These are phyloP conservation scores for Platycheirus albimanus DNA, from an alignment of 2,888 invertebrate genomes.

Conservation along the genomic window DNA sequence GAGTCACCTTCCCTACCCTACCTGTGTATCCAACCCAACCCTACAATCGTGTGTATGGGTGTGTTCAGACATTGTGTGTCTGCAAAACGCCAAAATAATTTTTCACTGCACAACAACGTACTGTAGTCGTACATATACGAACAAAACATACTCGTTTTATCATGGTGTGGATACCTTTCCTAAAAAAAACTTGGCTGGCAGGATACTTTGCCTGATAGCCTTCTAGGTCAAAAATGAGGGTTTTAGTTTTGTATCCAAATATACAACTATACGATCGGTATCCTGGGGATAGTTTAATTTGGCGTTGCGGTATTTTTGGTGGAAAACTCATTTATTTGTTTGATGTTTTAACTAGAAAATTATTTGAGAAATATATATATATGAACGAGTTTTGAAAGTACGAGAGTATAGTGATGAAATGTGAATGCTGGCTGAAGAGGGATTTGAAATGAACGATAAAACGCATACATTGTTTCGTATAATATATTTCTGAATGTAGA, in stretches of 20 bases:
- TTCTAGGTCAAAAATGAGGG: background rate
- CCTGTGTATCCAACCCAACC: too few relatives aligned
- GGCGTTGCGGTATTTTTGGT: conserved; percentile 49
- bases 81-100: conserved; percentile 61
- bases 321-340: conserved; percentile 63
- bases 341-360: conserved; percentile 59
- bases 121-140: too few relatives aligned
- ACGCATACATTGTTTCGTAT: background rate
- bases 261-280: too few relatives aligned
- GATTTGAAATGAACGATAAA: conserved; percentile 19
- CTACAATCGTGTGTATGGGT: background rate
- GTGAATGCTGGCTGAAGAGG: too few relatives aligned
- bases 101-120: conserved; percentile 17
- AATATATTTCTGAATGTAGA: background rate
- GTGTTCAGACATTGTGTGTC: conserved; percentile 38
- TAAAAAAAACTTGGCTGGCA: background rate
- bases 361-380: conserved; percentile 32
- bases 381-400: background rate
- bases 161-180: background rate
- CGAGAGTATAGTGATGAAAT: conserved; percentile 11
- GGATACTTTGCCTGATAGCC: background rate
- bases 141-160: background rate
- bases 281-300: conserved; percentile 57
- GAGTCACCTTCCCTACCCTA: too few relatives aligned
- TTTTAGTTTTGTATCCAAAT: background rate